phyloP scores from a whole-genome alignment of 1,140 invertebrate genomes.

The Watersipora subatra region DNA sequence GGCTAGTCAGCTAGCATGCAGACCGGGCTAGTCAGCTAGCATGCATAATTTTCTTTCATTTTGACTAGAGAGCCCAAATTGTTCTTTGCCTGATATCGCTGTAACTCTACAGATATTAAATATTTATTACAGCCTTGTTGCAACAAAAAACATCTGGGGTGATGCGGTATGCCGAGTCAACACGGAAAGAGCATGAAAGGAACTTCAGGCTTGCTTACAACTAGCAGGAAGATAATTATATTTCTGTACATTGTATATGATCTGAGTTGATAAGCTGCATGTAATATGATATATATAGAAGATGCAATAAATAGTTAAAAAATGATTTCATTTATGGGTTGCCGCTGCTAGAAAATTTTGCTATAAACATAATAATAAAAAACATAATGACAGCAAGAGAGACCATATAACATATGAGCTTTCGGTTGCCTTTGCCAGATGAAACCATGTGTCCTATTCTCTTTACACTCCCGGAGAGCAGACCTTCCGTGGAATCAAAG shows the following conservation, averaged over 20 bases:
- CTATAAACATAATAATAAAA: slow-evolving; percentile 37
- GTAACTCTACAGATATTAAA: slow-evolving; percentile 3
- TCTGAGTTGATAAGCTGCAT: too few species aligned
- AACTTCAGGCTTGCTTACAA: slow-evolving; percentile 35
- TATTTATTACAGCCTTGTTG: slow-evolving; percentile 45
- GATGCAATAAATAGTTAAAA: not conserved
- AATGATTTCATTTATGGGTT: not conserved
- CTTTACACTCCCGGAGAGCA: slow-evolving; percentile 37
- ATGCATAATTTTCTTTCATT: too few species aligned
- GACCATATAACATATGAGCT: slow-evolving; percentile 40
- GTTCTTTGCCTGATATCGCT: too few species aligned
- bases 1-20: too few species aligned
- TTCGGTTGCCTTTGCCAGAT: slow-evolving; percentile 34
- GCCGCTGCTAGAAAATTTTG: slow-evolving; percentile 10
- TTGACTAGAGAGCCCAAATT: too few species aligned
- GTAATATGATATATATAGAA: not conserved
- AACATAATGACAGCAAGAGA: slow-evolving; percentile 30
- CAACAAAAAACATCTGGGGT: slow-evolving; percentile 67
- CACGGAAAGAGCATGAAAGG: slow-evolving; percentile 58
- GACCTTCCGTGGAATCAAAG: slow-evolving; percentile 34
- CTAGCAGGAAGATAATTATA: slow-evolving; percentile 10
- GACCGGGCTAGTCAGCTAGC: too few species aligned
- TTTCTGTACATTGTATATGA: too few species aligned
- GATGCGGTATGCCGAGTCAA: slow-evolving; percentile 62
- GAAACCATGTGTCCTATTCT: slow-evolving; percentile 35